A percentile compares a stretch with the other conserved stretches of the same genome.
Conservation (phyloP, 2,888 invertebrate genomes). For the Marasmarcha lunaedactyla region DNA sequence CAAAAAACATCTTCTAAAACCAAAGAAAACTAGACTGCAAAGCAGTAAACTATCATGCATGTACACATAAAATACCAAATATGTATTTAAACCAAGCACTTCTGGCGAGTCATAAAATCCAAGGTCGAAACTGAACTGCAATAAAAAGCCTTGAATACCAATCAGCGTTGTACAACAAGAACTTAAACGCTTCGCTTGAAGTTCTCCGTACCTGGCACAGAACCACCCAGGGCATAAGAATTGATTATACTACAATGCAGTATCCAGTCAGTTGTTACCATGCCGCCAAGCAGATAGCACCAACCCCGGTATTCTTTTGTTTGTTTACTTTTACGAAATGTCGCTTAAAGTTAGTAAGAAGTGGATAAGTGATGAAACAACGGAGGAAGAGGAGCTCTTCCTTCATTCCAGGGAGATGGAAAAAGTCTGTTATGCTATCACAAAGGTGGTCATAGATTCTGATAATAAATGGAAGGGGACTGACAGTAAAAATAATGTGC, state of each 20-base stretch:
- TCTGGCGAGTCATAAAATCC: constrained; percentile 24
- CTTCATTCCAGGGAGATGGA: constrained; percentile 62
- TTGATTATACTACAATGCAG: constrained; percentile 45
- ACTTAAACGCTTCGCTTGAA: constrained; percentile 25
- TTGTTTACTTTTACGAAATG: constrained; percentile 3
- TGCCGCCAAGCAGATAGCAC: constrained; percentile 38
- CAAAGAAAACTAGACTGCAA: too few relatives aligned
- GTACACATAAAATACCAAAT: too few relatives aligned
- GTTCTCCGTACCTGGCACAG: background rate
- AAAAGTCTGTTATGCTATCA: constrained; percentile 52
- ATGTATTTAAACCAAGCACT: too few relatives aligned
- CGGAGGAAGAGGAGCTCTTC: constrained; percentile 60
- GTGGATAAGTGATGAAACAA: constrained; percentile 69
- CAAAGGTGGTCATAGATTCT: constrained; percentile 52
- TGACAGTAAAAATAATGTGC: constrained; percentile 25
- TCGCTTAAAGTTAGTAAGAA: constrained; percentile 32
- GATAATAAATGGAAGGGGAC: constrained; percentile 60
- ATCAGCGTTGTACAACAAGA: constrained; percentile 49
- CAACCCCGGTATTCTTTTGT: constrained; percentile 14
- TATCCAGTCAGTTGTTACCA: constrained; percentile 40
- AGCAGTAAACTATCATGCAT: too few relatives aligned
- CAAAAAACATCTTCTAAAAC: too few relatives aligned
- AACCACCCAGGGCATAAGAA: constrained; percentile 30
- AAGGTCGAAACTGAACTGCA: constrained; percentile 38
- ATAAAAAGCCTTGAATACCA: constrained; percentile 44